Percentiles rank a stretch among this genome's conserved stretches.
phyloP scores from a whole-genome alignment of 2,113 vertebrate genomes.

The Antennarius striatus region DNA sequence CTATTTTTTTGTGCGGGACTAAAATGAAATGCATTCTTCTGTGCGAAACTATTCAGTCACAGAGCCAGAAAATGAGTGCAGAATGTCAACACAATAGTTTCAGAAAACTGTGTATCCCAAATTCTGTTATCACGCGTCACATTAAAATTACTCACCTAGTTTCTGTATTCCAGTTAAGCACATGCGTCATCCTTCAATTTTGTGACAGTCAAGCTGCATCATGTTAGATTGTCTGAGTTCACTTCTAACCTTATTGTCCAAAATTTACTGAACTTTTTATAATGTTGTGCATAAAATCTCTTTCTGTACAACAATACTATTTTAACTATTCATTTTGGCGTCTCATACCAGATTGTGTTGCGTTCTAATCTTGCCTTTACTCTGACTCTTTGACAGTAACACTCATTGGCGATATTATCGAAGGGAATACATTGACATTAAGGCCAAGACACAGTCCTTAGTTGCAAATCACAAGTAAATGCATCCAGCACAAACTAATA shows the following conservation, averaged over 20 bases:
- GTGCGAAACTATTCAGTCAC: no score
- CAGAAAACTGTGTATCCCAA: no score
- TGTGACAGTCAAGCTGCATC: conserved; percentile 22
- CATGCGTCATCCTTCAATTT: conserved; percentile 22
- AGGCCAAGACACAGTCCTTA: background rate
- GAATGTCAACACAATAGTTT: no score
- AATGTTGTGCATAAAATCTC: background rate
- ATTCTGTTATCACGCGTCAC: background rate
- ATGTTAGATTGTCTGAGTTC: conserved; percentile 22
- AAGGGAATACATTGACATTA: conserved; percentile 2
- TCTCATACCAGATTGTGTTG: background rate
- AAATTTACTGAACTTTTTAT: no score
- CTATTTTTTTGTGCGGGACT: no score
- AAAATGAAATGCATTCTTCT: background rate
- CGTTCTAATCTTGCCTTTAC: background rate
- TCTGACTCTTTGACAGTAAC: background rate
- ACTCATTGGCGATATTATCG: conserved; percentile 34
- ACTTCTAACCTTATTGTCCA: background rate
- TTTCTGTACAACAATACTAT: background rate
- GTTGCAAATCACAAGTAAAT: background rate
- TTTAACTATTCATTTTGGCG: background rate
- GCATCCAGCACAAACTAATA: background rate
- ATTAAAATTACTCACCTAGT: conserved; percentile 36
- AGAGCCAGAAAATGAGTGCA: no score
- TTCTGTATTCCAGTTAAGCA: conserved; percentile 14